phyloP scores from a whole-genome alignment of 2,797 vertebrate genomes.

The Clamator glandarius region DNA sequence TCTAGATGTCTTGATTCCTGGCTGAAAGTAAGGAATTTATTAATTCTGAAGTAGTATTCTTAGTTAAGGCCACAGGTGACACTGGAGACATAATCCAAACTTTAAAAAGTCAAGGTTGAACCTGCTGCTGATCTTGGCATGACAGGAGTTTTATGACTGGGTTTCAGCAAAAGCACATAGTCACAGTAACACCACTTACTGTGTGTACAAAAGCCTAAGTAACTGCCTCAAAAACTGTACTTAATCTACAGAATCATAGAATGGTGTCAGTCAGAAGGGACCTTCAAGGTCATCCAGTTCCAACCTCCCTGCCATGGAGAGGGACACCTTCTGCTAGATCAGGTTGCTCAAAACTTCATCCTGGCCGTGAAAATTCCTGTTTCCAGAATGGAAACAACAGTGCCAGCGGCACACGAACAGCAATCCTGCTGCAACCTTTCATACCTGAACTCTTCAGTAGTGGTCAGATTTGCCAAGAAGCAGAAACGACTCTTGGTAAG shows the following conservation, averaged over 20 bases:
- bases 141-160: neutral
- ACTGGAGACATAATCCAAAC: neutral
- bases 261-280: no score
- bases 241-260: neutral
- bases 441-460: neutral
- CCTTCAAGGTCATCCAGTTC: no score
- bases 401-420: neutral
- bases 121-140: neutral
- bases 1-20: neutral
- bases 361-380: no score
- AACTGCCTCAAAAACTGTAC: neutral
- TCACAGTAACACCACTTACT: neutral
- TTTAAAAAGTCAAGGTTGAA: neutral
- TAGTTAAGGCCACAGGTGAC: neutral
- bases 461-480: neutral
- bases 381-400: neutral
- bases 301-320: no score
- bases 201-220: neutral
- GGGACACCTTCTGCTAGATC: no score
- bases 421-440: neutral
- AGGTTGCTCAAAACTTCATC: no score
- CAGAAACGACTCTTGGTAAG: neutral
- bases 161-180: neutral
- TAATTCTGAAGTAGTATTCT: neutral
- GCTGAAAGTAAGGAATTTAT: neutral